Evolutionary conservation across 2,888 invertebrate genomes (phyloP).

Genomic region (Anoncus sp.): DNA sequence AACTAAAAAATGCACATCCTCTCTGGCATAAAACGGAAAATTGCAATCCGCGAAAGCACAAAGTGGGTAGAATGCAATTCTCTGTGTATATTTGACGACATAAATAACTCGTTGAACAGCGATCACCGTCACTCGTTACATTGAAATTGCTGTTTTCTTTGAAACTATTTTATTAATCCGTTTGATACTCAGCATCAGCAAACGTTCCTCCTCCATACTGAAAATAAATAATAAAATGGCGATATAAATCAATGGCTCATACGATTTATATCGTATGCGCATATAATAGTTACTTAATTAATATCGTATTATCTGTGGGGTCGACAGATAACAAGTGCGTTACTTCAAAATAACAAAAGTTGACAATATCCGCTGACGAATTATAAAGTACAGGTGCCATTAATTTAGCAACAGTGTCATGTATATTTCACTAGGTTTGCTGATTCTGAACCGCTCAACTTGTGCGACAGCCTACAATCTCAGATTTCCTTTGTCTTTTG

Average conservation of each 20-base stretch:
- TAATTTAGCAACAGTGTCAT: neutral
- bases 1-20: constrained; percentile 3
- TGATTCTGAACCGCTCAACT: constrained; percentile 7
- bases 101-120: neutral
- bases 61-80: constrained; percentile 3
- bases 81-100: constrained; percentile 1
- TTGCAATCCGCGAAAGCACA: constrained; percentile 3
- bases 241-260: no score
- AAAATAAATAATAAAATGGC: no score
- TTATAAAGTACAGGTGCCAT: neutral
- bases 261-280: no score
- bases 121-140: neutral
- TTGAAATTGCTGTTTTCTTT: constrained; percentile 8
- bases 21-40: constrained; percentile 19
- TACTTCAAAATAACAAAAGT: neutral
- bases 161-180: neutral
- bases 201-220: no score
- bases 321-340: neutral
- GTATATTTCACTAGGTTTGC: neutral
- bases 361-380: neutral
- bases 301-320: neutral
- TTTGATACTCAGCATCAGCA: neutral
- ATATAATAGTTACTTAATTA: neutral
- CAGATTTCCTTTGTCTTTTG: constrained; percentile 5
- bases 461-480: neutral